These are phyloP conservation scores for Acrocyrtus sp. DNA, from an alignment of 2,888 invertebrate genomes.

Conservation along the genomic window DNA sequence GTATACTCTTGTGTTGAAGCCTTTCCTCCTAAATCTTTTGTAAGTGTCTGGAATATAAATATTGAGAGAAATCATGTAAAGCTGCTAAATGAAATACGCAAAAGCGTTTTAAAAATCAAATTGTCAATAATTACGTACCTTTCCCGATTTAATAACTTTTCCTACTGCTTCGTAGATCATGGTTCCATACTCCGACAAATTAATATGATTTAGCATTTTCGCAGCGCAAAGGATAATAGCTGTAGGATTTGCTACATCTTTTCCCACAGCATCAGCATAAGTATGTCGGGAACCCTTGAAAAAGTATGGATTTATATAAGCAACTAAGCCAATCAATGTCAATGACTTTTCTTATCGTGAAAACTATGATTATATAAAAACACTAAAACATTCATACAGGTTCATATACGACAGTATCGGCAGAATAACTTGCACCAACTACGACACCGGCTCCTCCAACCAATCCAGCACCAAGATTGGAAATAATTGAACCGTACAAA, in stretches of 20 bases:
- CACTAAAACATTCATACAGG: slow-evolving; percentile 75
- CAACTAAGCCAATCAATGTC: too few relatives aligned
- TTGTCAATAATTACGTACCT: slow-evolving; percentile 76
- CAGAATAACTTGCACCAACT: slow-evolving; percentile 94
- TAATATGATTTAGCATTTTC: slow-evolving; percentile 92
- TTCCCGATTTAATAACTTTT: slow-evolving; percentile 84
- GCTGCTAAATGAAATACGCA: too few relatives aligned
- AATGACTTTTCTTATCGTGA: not conserved
- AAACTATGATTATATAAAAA: not conserved
- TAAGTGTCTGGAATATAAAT: slow-evolving; percentile 67
- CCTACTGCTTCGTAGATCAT: slow-evolving; percentile 86
- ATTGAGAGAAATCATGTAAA: not conserved
- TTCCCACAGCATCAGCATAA: slow-evolving; percentile 92
- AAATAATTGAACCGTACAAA: slow-evolving; percentile 97
- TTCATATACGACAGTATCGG: slow-evolving; percentile 95
- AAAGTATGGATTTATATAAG: too few relatives aligned
- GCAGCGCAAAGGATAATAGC: slow-evolving; percentile 94
- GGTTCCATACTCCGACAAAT: slow-evolving; percentile 85
- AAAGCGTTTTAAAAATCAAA: too few relatives aligned
- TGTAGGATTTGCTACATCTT: slow-evolving; percentile 97
- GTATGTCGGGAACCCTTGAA: slow-evolving; percentile 94
- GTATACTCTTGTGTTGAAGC: slow-evolving; percentile 95
- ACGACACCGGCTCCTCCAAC: slow-evolving; percentile 99
- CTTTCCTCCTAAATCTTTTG: slow-evolving; percentile 96
- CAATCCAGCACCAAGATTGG: slow-evolving; percentile 94